Evolutionary conservation across 2,797 vertebrate genomes (phyloP), one percentile per base, ranked within the genome.

Genomic region (Phrynocephalus guinanensis): DNA sequence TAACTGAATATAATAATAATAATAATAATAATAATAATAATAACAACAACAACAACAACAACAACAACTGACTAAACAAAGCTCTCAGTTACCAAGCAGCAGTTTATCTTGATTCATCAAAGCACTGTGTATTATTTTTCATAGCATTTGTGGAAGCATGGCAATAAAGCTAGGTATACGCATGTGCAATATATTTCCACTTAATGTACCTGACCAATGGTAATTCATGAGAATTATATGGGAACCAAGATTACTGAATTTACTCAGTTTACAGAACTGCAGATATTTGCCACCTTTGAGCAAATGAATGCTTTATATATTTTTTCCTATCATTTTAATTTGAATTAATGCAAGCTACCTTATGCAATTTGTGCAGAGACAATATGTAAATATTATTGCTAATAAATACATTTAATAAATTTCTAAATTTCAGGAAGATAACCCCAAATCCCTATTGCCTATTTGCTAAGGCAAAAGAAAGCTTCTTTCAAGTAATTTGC

Each of bases 121-220:
- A 92, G 48, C 50, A 76, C 1, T 52, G 6, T n/a, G 89, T 88
- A 20, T 3, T 87, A 72, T 88, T 94, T 92, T 90, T 86, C 90
- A 89, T 81, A 92, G 67, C 83, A 38, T 84, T 88, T 89, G 52
- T 89, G 79, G 85, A 94, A 94, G 92, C 77, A 92, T 6, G 4
- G 13, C 22, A 67, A 93, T n/a, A 50, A 38, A 95, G 85, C 85
- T 93, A 91, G 83, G 91, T 83, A 44, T 8, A 94, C 90, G 79
- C 82, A 71, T 56, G 75, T 72, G 5, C 38, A 44, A 44, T 44
- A 86, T 56, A 75, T 93, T 87, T 30, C 56, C 6, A 38, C 16
- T 3, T 1, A 50, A 44, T 66, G 76, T 6, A 26, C 2, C 26
- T 22, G 1, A 87, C 3, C 88, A 60, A 3, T 3, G 6, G 67